phyloP scores from a whole-genome alignment of 2,888 invertebrate species.

The Agrotis exclamationis region DNA sequence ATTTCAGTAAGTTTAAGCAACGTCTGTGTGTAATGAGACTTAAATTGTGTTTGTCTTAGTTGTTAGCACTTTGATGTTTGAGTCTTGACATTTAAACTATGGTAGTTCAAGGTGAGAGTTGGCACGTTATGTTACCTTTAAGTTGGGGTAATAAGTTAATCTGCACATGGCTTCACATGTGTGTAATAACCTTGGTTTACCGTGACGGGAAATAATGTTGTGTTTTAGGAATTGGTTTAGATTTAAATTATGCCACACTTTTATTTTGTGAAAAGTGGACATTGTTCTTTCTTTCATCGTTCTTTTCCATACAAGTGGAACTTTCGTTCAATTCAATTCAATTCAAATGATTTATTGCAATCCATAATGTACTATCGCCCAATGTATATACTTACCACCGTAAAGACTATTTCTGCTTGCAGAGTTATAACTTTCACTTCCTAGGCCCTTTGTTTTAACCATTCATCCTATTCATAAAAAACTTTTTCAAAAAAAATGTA shows the following conservation, averaged over 20 bases:
- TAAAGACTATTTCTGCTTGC: too few relatives aligned
- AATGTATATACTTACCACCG: too few relatives aligned
- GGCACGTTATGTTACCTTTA: conserved; percentile 25
- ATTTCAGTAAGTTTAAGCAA: conserved; percentile 59
- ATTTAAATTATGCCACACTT: neutral
- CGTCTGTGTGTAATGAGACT: conserved; percentile 58
- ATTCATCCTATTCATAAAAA: too few relatives aligned
- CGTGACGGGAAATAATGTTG: conserved; percentile 4
- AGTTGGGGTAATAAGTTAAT: conserved; percentile 19
- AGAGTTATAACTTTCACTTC: too few relatives aligned
- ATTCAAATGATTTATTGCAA: too few relatives aligned
- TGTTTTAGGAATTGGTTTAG: neutral
- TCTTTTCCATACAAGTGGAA: too few relatives aligned
- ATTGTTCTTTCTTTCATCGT: too few relatives aligned
- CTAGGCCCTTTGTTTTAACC: too few relatives aligned
- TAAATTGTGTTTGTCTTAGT: conserved; percentile 57
- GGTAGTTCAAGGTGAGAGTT: conserved; percentile 23
- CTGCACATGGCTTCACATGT: conserved; percentile 8
- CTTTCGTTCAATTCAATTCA: too few relatives aligned
- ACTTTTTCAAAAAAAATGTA: too few relatives aligned
- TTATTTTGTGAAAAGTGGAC: too few relatives aligned
- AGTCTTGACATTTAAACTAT: conserved; percentile 47
- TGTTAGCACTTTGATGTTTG: conserved; percentile 52
- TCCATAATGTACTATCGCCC: too few relatives aligned
- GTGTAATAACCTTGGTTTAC: neutral